Percentiles rank a stretch among this genome's conserved stretches.
Evolutionary conservation across 2,888 invertebrate species (phyloP).

Genomic region (Drosophila anomalata): DNA sequence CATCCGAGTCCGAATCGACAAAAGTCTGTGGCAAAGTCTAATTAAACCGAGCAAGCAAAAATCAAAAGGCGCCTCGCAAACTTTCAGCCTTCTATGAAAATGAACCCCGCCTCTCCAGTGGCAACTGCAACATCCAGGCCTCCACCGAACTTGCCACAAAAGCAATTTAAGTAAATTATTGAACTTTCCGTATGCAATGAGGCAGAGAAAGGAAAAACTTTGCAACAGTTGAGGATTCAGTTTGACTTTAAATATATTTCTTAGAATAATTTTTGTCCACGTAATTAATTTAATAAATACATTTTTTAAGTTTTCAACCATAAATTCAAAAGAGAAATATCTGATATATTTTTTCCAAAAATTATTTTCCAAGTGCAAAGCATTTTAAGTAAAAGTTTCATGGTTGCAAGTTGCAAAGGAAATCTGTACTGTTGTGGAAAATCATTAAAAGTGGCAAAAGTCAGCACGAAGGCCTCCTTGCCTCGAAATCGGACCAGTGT

Average conservation of each 20-base stretch:
- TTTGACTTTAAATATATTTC: not conserved
- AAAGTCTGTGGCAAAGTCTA: conserved; percentile 53
- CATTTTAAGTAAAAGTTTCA: conserved; percentile 2
- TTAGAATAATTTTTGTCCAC: not conserved
- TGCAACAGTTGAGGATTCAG: conserved; percentile 36
- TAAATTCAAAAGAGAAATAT: too few relatives aligned
- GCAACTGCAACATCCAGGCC: conserved; percentile 35
- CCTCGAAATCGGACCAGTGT: conserved; percentile 13
- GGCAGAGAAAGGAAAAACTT: conserved; percentile 25
- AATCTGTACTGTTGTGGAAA: conserved; percentile 40
- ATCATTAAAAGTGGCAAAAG: conserved; percentile 50
- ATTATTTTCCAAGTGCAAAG: not conserved
- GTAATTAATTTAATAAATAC: not conserved
- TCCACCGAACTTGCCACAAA: conserved; percentile 45
- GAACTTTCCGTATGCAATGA: conserved; percentile 67
- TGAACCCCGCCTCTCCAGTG: conserved; percentile 47
- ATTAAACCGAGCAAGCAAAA: conserved; percentile 59
- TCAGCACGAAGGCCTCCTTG: conserved; percentile 37
- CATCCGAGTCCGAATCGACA: conserved; percentile 42
- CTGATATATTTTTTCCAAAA: not conserved
- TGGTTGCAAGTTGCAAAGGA: not conserved
- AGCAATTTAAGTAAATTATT: conserved; percentile 77
- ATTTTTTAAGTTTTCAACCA: too few relatives aligned
- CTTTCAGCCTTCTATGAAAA: conserved; percentile 16
- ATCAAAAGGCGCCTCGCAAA: conserved; percentile 46